Percentiles rank a stretch among this genome's conserved stretches.
These are phyloP conservation scores for Hesperophylax magnus DNA, from an alignment of 1,140 invertebrate species.

Conservation along the genomic window DNA sequence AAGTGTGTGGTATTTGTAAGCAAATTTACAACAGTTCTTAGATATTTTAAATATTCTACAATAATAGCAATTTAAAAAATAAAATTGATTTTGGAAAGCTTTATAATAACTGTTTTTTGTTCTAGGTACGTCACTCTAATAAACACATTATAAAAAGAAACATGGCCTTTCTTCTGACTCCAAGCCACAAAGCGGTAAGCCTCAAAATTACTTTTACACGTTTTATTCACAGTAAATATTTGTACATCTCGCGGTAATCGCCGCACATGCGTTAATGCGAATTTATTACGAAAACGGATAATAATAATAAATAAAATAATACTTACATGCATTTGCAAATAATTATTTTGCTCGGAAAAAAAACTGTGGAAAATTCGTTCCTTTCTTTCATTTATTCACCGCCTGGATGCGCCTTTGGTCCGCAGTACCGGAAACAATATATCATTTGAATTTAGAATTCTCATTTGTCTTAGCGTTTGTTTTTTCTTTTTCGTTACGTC, in stretches of 20 bases:
- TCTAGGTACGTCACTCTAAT: not conserved
- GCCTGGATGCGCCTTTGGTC: constrained; percentile 49
- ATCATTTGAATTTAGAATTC: constrained; percentile 57
- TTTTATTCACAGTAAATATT: constrained; percentile 2
- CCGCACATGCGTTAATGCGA: not conserved
- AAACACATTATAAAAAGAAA: not conserved
- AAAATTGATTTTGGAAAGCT: no score
- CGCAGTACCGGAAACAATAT: constrained; percentile 55
- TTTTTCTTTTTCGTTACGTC: constrained; percentile 36
- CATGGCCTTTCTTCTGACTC: not conserved
- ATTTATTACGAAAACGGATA: constrained; percentile 11
- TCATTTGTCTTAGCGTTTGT: constrained; percentile 51
- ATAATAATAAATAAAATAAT: no score
- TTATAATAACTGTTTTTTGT: not conserved
- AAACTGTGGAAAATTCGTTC: not conserved
- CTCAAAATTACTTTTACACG: not conserved
- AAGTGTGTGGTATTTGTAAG: no score
- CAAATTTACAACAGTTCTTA: no score
- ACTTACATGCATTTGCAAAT: constrained; percentile 25
- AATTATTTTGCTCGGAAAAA: constrained; percentile 29
- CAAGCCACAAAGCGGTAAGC: not conserved
- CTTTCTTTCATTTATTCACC: constrained; percentile 46
- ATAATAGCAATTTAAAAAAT: no score
- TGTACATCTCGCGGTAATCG: not conserved
- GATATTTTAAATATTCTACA: no score